Percentiles rank a stretch among this genome's conserved stretches.
Evolutionary conservation across 2,888 invertebrate species (phyloP).

Genomic region (Morpho deidamia): DNA sequence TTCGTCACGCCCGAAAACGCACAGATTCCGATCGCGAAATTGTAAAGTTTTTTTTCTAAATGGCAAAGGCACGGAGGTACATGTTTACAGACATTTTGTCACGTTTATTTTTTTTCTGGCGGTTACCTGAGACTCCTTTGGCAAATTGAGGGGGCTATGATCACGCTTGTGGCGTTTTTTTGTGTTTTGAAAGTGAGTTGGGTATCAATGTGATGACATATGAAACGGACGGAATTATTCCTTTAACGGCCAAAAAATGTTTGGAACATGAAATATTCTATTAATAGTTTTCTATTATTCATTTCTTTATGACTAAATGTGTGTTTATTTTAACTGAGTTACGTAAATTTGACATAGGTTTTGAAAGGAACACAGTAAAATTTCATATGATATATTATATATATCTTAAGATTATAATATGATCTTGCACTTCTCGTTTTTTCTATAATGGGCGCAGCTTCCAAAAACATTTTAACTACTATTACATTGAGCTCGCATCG

Average conservation of each 20-base stretch:
- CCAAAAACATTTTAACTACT: background rate
- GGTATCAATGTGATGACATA: conserved; percentile 64
- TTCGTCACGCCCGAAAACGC: conserved; percentile 47
- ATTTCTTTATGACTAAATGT: background rate
- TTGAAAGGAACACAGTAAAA: background rate
- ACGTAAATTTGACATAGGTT: background rate
- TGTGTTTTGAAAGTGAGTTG: conserved; percentile 35
- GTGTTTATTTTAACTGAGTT: conserved; percentile 3
- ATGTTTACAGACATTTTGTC: conserved; percentile 77
- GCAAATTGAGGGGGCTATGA: conserved; percentile 61
- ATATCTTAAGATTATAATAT: too few relatives aligned
- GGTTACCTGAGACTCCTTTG: conserved; percentile 64
- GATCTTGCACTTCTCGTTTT: too few relatives aligned
- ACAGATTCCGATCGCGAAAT: conserved; percentile 40
- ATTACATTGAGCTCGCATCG: too few relatives aligned
- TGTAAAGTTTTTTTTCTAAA: conserved; percentile 46
- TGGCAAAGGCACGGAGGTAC: conserved; percentile 58
- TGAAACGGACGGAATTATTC: conserved; percentile 38
- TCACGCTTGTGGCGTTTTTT: conserved; percentile 43
- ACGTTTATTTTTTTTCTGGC: conserved; percentile 61
- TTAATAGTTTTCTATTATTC: conserved; percentile 17
- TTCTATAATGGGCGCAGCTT: background rate
- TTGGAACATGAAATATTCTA: conserved; percentile 1
- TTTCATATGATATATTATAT: background rate
- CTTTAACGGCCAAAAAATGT: conserved; percentile 26